These are phyloP conservation scores for Petrocephalus zakoni DNA, from an alignment of 2,113 vertebrate genomes.

Conservation along the genomic window DNA sequence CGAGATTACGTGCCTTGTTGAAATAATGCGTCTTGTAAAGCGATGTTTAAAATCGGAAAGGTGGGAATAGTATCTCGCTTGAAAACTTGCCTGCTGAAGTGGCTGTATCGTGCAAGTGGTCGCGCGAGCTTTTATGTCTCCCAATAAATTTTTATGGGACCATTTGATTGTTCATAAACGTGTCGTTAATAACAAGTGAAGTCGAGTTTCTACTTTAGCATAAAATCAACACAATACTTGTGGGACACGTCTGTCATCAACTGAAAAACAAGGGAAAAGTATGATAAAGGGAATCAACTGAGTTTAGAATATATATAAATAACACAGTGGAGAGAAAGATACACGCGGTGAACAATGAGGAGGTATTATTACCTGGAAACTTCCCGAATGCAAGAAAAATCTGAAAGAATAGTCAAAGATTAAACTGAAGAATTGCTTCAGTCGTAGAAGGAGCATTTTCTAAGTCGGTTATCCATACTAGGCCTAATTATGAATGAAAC, in stretches of 20 bases:
- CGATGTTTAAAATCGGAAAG: conserved; percentile 7
- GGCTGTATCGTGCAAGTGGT: conserved; percentile 65
- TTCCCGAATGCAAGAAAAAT: background rate
- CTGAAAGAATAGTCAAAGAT: background rate
- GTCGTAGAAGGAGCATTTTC: background rate
- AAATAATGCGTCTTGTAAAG: conserved; percentile 22
- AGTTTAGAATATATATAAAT: background rate
- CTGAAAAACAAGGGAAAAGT: background rate
- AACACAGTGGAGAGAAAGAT: background rate
- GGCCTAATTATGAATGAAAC: background rate
- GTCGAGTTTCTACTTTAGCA: conserved; percentile 33
- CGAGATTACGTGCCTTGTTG: background rate
- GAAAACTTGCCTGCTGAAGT: conserved; percentile 29
- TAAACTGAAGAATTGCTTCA: background rate
- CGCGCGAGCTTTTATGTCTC: conserved; percentile 83
- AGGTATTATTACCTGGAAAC: background rate
- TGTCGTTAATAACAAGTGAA: conserved; percentile 90
- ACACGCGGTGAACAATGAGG: background rate
- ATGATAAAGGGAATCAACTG: background rate
- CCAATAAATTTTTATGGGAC: conserved; percentile 98
- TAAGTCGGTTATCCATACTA: background rate
- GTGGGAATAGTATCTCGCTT: conserved; percentile 34
- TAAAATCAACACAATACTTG: conserved; percentile 20
- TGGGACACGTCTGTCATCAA: background rate
- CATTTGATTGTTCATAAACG: conserved; percentile 99